These are phyloP conservation scores for Anorthoa munda DNA, from an alignment of 2,888 invertebrate genomes.

Conservation along the genomic window DNA sequence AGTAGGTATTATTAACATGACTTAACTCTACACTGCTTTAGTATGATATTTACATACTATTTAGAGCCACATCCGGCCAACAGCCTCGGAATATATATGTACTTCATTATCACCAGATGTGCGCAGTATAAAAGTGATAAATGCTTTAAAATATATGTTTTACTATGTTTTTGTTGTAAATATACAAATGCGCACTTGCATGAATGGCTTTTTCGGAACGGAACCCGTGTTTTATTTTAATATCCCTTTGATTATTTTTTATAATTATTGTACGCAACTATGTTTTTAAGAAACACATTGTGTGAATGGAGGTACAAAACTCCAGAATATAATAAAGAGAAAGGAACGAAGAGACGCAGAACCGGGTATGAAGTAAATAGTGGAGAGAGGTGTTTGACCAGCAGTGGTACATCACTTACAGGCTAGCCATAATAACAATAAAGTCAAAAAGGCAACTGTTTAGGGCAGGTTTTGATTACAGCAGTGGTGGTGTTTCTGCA, in stretches of 20 bases:
- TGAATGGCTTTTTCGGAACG: conserved; percentile 8
- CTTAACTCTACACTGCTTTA: conserved; percentile 18
- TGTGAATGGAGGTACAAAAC: neutral
- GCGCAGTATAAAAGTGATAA: conserved; percentile 48
- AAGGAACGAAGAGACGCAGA: too few relatives aligned
- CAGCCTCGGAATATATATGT: conserved; percentile 51
- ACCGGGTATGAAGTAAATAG: too few relatives aligned
- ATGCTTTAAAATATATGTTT: conserved; percentile 30
- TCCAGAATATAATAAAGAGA: too few relatives aligned
- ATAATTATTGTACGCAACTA: neutral
- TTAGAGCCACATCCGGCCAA: conserved; percentile 51
- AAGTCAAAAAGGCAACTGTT: too few relatives aligned
- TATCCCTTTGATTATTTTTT: neutral
- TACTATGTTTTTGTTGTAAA: conserved; percentile 11
- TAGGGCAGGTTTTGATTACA: too few relatives aligned
- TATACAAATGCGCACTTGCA: neutral
- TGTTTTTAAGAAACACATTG: neutral
- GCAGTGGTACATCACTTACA: too few relatives aligned
- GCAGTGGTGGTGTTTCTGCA: too few relatives aligned
- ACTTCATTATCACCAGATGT: conserved; percentile 50
- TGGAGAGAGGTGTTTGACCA: too few relatives aligned
- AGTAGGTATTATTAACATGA: conserved; percentile 3
- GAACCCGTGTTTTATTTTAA: conserved; percentile 26
- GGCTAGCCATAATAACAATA: too few relatives aligned
- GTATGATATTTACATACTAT: conserved; percentile 38